These are phyloP conservation scores for Engystomops pustulosus DNA, from an alignment of 2,113 vertebrate genomes.

Conservation along the genomic window DNA sequence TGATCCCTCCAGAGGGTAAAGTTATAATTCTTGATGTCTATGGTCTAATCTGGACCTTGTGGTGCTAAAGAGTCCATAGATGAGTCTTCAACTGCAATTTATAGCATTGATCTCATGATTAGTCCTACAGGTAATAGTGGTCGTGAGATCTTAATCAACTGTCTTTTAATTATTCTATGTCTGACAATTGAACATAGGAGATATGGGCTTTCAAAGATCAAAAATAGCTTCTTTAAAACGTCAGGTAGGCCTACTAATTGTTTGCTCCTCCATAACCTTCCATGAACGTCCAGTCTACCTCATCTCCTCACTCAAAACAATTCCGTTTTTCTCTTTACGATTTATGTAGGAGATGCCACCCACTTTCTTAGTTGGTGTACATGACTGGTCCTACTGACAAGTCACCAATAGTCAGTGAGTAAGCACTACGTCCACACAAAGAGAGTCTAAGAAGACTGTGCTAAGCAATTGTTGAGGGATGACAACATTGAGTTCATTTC, in stretches of 20 bases:
- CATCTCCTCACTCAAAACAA: neutral
- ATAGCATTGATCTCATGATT: no score
- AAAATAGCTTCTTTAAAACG: neutral
- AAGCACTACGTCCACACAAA: neutral
- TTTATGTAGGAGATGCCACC: neutral
- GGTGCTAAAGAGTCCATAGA: neutral
- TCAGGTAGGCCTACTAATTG: neutral
- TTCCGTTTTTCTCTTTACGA: neutral
- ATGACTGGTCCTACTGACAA: constrained; percentile 7
- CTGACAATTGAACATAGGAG: no score
- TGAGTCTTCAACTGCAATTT: neutral
- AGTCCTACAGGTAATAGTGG: no score
- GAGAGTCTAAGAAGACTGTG: constrained; percentile 12
- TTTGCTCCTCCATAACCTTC: neutral
- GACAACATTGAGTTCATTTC: neutral
- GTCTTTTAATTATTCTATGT: no score
- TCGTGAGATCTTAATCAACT: neutral
- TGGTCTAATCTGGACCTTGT: neutral
- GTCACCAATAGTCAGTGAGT: constrained; percentile 6
- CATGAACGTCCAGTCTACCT: neutral
- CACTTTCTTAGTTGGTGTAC: neutral
- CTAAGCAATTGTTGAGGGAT: neutral
- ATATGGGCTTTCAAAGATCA: neutral
- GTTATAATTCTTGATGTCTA: neutral
- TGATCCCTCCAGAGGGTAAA: neutral